Evolutionary conservation across 2,113 vertebrate species (phyloP).

Genomic region (Mixornis gularis): DNA sequence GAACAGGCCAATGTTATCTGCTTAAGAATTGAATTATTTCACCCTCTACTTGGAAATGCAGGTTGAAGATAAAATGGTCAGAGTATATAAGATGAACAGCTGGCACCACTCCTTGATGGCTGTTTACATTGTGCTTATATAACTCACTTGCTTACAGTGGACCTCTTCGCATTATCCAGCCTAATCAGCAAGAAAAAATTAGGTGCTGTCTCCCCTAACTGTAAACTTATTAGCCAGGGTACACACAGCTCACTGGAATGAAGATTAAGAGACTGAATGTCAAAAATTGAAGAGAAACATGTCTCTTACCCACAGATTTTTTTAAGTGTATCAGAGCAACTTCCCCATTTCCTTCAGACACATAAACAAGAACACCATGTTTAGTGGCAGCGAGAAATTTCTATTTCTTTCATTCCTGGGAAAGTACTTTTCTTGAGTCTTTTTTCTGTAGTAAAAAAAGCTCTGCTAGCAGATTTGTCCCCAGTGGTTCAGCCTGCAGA

Average conservation of each 20-base stretch:
- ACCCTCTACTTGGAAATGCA: background rate
- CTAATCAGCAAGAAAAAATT: background rate
- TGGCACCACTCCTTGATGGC: background rate
- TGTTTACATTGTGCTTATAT: background rate
- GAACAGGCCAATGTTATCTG: background rate
- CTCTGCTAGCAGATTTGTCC: background rate
- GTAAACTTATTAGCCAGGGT: background rate
- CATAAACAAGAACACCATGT: background rate
- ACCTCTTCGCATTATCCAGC: background rate
- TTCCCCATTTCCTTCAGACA: slow-evolving; percentile 8
- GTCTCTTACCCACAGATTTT: background rate
- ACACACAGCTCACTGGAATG: background rate
- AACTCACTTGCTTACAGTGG: background rate
- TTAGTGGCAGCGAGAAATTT: slow-evolving; percentile 1
- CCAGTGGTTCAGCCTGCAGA: background rate
- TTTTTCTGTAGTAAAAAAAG: background rate
- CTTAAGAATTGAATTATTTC: background rate
- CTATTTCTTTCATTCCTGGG: slow-evolving; percentile 10
- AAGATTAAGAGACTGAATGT: background rate
- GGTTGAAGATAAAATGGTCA: background rate
- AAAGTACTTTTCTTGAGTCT: background rate
- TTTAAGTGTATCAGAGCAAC: background rate
- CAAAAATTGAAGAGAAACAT: background rate
- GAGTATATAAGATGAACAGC: background rate
- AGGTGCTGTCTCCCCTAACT: background rate